Evolutionary conservation across 2,797 vertebrate genomes (phyloP), one percentile per base, ranked within the genome.

Genomic region (Parotocinclus haroldoi): DNA sequence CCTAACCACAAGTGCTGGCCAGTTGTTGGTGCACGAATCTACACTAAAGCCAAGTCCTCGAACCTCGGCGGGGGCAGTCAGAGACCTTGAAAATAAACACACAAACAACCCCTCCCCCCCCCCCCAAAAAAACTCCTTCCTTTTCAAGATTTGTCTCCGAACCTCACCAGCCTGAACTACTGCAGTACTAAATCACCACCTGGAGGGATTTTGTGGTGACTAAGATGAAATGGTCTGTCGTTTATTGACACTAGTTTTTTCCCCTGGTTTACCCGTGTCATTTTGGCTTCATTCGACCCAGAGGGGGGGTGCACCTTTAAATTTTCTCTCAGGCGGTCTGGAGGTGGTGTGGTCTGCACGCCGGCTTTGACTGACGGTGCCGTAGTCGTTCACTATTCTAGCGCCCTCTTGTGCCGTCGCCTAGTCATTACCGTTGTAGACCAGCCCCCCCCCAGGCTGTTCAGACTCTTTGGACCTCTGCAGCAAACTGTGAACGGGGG

Each of bases 1-100:
- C 66, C 80, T 89, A 93, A 94, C 93, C 93, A 88, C 92, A 95
- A 96, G 94, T 95, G 95, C 95, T 95, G 93, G 93, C 93, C 91
- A 89, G 88, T 86, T 89, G 89, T 91, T 84, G 90, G 91, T 89
- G 91, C 91, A 89, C 89, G 79, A 92, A 89, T 81, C 78, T 93
- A 92, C 76, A 84, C 85, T 55, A 90, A 92, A 92, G 93, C 87
- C 86, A 87, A 87, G 87, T 83, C 81, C 92, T 94, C 7, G 10
- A 63, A 83, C 81, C 92, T 94, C 4, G 7, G 56, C 53, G 3
- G 45, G 51, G 52, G 12, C n/a, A 12, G 12, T n/a, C 88, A 92
- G 87, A 92, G 7, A 6, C 48, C 48, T 38, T 11, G 4, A 8
- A 10, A 12, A 27, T 2, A 27, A 27, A 27, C 27, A 27, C n/a